phyloP scores from a whole-genome alignment of 2,113 vertebrate genomes.

The Arizona elegans region DNA sequence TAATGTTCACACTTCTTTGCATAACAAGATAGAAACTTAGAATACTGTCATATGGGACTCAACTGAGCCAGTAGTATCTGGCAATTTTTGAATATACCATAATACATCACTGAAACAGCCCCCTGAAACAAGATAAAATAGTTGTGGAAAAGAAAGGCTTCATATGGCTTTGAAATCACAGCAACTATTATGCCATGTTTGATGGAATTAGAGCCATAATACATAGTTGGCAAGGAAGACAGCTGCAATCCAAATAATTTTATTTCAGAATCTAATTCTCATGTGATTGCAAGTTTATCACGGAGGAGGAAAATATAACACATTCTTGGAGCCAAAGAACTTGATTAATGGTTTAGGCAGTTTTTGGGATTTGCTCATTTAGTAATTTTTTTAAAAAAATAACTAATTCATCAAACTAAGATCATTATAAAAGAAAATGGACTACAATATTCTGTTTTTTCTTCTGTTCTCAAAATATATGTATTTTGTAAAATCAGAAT shows the following conservation, averaged over 20 bases:
- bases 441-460: background rate
- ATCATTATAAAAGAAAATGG: background rate
- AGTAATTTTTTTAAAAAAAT: background rate
- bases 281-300: background rate
- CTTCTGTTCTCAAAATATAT: background rate
- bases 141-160: background rate
- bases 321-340: background rate
- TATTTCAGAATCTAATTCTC: background rate
- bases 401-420: background rate
- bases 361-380: background rate
- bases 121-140: slow-evolving; percentile 11
- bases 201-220: background rate
- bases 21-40: background rate
- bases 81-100: background rate
- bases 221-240: background rate
- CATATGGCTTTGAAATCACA: slow-evolving; percentile 5
- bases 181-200: background rate
- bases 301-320: background rate
- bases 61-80: slow-evolving; percentile 1
- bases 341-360: background rate
- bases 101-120: background rate
- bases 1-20: background rate
- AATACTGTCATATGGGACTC: background rate
- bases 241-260: background rate
- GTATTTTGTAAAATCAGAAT: background rate